Base-by-base conservation (phyloP, 2,113 vertebrate species). In the Pelvicachromis taeniatus region DNA sequence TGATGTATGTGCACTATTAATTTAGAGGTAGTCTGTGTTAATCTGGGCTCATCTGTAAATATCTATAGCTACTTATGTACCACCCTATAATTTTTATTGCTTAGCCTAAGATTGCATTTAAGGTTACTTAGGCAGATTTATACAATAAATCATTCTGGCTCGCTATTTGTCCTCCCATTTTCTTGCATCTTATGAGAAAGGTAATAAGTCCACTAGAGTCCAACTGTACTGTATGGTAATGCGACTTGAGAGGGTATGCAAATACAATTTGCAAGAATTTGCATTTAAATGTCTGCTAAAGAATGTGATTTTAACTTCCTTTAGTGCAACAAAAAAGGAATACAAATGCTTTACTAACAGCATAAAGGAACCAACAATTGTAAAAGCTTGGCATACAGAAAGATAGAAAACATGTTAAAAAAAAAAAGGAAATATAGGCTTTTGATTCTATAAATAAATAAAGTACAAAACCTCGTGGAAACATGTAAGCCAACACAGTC, bases 221-320 rank as follows among this genome's bases (percentile, higher is more conserved):
- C 1, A 0, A 84, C 85, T 81, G 75, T 80, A 77, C 52, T 68
- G 75, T 40, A 31, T 56, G 85, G 14, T 65, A 73, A 88, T 84
- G 52, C 12, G 23, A 75, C 78, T 80, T 52, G 82, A 82, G 77
- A 88, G 35, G 56, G 56, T 77, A 88, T 86, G 86, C 79, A 92
- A 82, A 94, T 87, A 77, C 19, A 73, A 82, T 91, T 87, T 85
- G 58, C 48, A 84, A 75, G 40, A 82, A 90, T 90, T 86, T 86
- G 84, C 87, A 85, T 94, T 85, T 73, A 80, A 79, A 92, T 88
- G 31, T 77, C 7, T 19, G 29, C 77, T 88, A 89, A 89, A 75
- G 70, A 65, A 78, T n/a, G 52, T 42, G 65, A 81, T n/a, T 81
- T 65, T 59, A 70, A 75, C 73, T 81, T 85, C 45, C 68, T 83